Percentiles rank a stretch among this genome's conserved stretches.
These are phyloP conservation scores for Synanthedon tipuliformis DNA, from an alignment of 2,888 invertebrate genomes.

Conservation along the genomic window DNA sequence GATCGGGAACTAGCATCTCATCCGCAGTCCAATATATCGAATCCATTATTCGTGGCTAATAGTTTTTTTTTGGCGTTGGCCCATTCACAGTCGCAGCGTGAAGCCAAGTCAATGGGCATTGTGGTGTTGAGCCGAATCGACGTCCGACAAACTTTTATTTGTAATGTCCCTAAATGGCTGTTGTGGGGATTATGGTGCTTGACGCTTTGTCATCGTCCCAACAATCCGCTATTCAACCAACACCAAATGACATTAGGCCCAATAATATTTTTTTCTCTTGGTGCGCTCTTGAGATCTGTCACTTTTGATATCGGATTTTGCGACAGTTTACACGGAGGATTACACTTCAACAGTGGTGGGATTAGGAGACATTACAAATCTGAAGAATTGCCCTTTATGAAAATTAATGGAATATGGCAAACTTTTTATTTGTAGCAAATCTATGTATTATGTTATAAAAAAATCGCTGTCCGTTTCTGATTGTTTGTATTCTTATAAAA, in stretches of 20 bases:
- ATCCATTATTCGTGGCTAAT: constrained; percentile 64
- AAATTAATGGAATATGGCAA: too few species aligned
- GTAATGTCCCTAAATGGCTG: constrained; percentile 65
- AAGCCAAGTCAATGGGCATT: constrained; percentile 61
- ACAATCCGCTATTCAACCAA: constrained; percentile 33
- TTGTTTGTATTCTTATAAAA: too few species aligned
- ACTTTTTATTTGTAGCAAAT: constrained; percentile 12
- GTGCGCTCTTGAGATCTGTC: constrained; percentile 53
- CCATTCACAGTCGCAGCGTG: constrained; percentile 66
- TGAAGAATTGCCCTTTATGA: too few species aligned
- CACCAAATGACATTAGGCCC: constrained; percentile 29
- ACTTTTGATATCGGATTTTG: constrained; percentile 48
- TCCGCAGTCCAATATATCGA: constrained; percentile 37
- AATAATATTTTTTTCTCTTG: constrained; percentile 22
- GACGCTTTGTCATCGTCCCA: constrained; percentile 45
- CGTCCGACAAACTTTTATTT: constrained; percentile 61
- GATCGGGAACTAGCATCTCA: constrained; percentile 41
- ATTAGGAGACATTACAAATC: background rate
- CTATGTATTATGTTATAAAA: constrained; percentile 13
- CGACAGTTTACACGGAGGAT: constrained; percentile 43
- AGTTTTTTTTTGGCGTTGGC: constrained; percentile 57
- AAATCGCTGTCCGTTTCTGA: too few species aligned
- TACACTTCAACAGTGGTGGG: constrained; percentile 24
- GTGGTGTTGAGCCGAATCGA: constrained; percentile 38
- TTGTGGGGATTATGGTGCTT: constrained; percentile 60